Base-by-base conservation (phyloP, 2,797 vertebrate species). In the Paedocypris micromegethes region DNA sequence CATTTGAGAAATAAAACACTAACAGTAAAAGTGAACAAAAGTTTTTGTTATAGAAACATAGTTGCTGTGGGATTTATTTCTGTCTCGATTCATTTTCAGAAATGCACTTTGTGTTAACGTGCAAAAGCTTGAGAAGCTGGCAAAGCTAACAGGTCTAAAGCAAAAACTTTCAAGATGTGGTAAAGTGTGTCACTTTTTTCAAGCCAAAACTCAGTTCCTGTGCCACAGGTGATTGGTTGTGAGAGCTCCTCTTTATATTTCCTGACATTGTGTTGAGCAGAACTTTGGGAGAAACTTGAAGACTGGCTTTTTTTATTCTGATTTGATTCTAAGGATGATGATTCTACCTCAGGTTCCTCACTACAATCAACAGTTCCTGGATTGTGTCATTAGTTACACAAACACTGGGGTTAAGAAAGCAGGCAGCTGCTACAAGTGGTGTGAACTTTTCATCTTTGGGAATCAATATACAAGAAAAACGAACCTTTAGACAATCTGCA, bases 301-400 rank as follows among this genome's bases (percentile, higher is more conserved):
- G 39, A 73, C 53, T 59, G 58, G 70, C 73, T 75, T 63, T 45
- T 54, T 69, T 56, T n/a, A n/a, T n/a, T n/a, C n/a, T n/a, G n/a
- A n/a, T n/a, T n/a, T 23, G 23, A 23, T 23, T 23, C 23, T 23
- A 37, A 66, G 9, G 66, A 64, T 9, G 41, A 38, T 5, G 46
- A 6, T 53, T 51, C 57, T 70, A 23, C 23, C 23, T 58, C 73
- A 71, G 70, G 56, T 68, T 73, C 61, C 57, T 59, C 57, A 6
- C 3, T 51, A 48, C 5, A 9, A 3, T 65, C 48, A 2, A 67
- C 65, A 75, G 68, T 58, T 79, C 53, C 66, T 79, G 40, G 38
- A 72, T 77, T 63, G 72, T 75, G 23, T 58, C 71, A 74, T 78
- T 64, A 74, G 65, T 55, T 39, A 74, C 75, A 74, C 55, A 63